Conservation (phyloP, 2,797 vertebrate genomes). For the Pteronotus mesoamericanus region DNA sequence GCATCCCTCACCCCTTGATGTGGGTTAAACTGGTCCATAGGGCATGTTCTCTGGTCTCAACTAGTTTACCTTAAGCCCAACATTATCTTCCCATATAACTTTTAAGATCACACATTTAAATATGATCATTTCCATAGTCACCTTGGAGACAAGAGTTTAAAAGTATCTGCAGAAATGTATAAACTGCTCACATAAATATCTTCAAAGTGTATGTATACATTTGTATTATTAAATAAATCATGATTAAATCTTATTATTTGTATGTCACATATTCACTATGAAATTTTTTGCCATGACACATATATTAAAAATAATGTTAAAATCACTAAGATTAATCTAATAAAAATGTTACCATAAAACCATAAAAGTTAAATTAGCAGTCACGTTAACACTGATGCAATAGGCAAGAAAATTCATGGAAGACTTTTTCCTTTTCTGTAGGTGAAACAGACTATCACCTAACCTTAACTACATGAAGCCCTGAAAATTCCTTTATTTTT, state of each 20-base stretch:
- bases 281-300: neutral
- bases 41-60: neutral
- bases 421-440: neutral
- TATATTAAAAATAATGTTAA: constrained; percentile 26
- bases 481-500: constrained; percentile 23
- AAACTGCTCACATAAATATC: neutral
- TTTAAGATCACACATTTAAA: constrained; percentile 12
- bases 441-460: constrained; percentile 42
- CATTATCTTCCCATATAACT: neutral
- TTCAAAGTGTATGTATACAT: neutral
- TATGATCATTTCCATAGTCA: neutral
- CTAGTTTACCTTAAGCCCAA: neutral
- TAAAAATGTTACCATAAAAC: neutral
- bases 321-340: constrained; percentile 21
- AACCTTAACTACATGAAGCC: neutral
- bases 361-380: neutral
- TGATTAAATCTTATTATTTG: constrained; percentile 10
- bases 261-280: neutral
- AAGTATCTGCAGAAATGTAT: neutral
- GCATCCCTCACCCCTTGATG: neutral
- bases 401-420: neutral
- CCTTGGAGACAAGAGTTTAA: neutral
- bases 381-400: neutral
- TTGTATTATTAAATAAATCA: constrained; percentile 26
- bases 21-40: neutral